Evolutionary conservation across 2,797 vertebrate genomes (phyloP), one percentile per base, ranked within the genome.

Genomic region (Molothrus aeneus): DNA sequence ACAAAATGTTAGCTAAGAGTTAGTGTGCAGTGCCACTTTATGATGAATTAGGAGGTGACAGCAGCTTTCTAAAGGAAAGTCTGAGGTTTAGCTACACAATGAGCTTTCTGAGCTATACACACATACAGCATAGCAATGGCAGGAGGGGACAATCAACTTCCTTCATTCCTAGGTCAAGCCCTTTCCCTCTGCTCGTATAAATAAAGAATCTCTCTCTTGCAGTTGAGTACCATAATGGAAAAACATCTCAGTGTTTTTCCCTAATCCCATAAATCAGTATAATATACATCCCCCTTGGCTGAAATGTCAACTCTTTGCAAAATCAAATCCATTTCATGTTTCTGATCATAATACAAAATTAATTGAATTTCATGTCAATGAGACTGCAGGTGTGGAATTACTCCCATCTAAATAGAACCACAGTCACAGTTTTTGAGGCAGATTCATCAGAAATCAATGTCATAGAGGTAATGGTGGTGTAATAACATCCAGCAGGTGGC

Each of bases 291-390:
- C 88, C 74, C 70, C 74, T 70, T 69, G 34, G 48, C 66, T 93
- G 68, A 87, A 91, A 90, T 68, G 66, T 64, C 78, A 89, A 3
- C 70, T 75, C 77, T 47, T 74, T 79, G 56, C 64, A 85, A 93
- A 89, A 92, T 81, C 40, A 85, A 79, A 92, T 94, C 53, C 77
- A 65, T 87, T 81, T 61, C 16, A n/a, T 53, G 31, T 77, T 94
- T 93, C 73, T 89, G 74, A 78, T 92, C 45, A 68, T 68, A 91
- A 85, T 68, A 68, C 15, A 75, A 79, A 92, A 87, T 72, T 92
- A 94, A 94, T 80, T 77, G 5, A 77, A 89, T 88, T 92, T 90
- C 48, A 47, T 51, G 53, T 66, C 80, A 84, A 21, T 84, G 42
- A 91, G 53, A 86, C 28, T 74, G 71, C 34, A 87, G 61, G 56